Evolutionary conservation across 1,140 invertebrate species (phyloP), one percentile per base, ranked within the genome.

Genomic region (Macrostomum lignano): DNA sequence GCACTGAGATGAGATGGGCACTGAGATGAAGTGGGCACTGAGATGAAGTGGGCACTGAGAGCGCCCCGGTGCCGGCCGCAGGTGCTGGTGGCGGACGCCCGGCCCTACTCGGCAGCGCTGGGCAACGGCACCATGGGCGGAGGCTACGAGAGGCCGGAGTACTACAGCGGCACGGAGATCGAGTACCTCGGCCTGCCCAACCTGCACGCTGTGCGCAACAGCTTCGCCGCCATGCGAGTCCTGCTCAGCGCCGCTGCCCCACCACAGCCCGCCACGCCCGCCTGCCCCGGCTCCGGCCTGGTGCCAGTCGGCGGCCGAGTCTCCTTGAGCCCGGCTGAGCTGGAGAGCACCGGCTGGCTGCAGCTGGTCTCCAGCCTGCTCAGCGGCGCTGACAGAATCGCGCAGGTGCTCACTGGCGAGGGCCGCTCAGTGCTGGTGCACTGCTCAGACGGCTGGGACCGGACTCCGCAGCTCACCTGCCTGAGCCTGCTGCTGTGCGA

Each of bases 371-470:
- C 73, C 6, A 72, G 71, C 5, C 58, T 91, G 20, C 48, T 81
- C 36, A 68, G 70, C 36, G 71, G 76, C 17, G 72, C 78, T 1
- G 63, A 69, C 15, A 68, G 70, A 3, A 71, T 78, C 15, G 72
- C 70, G 0, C 70, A 69, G 31, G 71, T 75, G 0, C 69, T 81
- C 24, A 70, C 74, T 40, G 63, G 67, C 20, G 73, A 51, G 26
- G 42, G 34, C 6, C 33, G 42, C 21, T 46, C 50, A 7, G 79
- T 82, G 22, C 61, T 91, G 31, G 78, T 91, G 1, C 82, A 93
- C 52, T 93, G 82, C 55, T 81, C 75, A 2, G 82, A 93, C 61
- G 82, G 82, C 5, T 93, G 82, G 82, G 82, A 91, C 58, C 66
- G 82, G 39, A 91, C 82, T 25, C 75, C 82, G 5, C 81, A 91